These are phyloP conservation scores for Polyommatus icarus DNA, from an alignment of 2,888 invertebrate genomes.

Conservation along the genomic window DNA sequence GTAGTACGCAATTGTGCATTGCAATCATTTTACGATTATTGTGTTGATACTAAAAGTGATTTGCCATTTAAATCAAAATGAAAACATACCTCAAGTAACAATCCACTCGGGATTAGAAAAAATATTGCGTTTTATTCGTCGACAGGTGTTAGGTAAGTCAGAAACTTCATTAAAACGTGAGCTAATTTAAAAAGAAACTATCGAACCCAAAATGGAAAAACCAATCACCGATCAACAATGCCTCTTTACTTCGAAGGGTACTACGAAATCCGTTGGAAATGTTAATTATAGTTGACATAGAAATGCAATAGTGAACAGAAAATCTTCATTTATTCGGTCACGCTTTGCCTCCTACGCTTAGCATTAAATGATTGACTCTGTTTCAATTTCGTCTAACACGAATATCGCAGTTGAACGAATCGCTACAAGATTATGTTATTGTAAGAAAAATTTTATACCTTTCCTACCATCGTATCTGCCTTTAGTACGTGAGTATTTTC, in stretches of 20 bases:
- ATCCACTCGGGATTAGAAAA: background rate
- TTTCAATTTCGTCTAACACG: conserved; percentile 79
- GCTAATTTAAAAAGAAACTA: conserved; percentile 60
- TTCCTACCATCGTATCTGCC: conserved; percentile 58
- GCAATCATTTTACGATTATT: conserved; percentile 19
- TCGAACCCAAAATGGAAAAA: conserved; percentile 62
- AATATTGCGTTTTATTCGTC: background rate
- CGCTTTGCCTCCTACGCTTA: conserved; percentile 74
- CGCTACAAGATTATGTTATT: conserved; percentile 76
- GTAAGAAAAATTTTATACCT: conserved; percentile 74
- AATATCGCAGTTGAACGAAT: conserved; percentile 76
- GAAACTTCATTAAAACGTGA: conserved; percentile 41
- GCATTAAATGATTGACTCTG: conserved; percentile 79
- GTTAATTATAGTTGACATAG: conserved; percentile 79
- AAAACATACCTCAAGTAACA: background rate
- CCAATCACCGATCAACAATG: conserved; percentile 65
- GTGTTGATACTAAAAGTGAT: background rate
- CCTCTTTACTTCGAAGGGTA: conserved; percentile 66
- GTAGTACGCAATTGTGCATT: background rate
- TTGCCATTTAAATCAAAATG: background rate
- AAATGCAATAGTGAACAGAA: conserved; percentile 74
- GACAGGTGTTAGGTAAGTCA: conserved; percentile 6
- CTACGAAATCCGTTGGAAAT: conserved; percentile 71
- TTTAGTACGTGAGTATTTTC: conserved; percentile 70
- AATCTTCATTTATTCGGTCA: conserved; percentile 78